phyloP scores from a whole-genome alignment of 2,797 vertebrate species.

The Hapalemur alaotrensis region DNA sequence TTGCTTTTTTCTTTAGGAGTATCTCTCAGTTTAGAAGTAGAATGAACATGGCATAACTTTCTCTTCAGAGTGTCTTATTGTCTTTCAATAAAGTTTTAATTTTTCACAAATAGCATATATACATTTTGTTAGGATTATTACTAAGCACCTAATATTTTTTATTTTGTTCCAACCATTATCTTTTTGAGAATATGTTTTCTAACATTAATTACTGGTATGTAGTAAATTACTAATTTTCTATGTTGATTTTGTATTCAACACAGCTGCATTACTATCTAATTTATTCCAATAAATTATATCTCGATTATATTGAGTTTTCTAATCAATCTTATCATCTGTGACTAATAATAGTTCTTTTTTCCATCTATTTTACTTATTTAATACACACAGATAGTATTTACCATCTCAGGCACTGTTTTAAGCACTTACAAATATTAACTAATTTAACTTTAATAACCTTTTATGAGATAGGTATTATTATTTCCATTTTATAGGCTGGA shows the following conservation, averaged over 20 bases:
- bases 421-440: not conserved
- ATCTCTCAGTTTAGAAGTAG: constrained; percentile 16
- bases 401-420: not conserved
- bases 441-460: not conserved
- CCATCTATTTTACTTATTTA: not conserved
- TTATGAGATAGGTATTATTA: not conserved
- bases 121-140: not conserved
- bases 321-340: not conserved
- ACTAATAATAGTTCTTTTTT: not conserved
- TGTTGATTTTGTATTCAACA: not conserved
- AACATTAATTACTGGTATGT: not conserved
- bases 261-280: not conserved
- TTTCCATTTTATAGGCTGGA: not conserved
- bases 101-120: not conserved
- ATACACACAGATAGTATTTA: not conserved
- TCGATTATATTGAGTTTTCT: not conserved
- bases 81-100: not conserved
- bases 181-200: not conserved
- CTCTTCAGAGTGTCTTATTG: not conserved
- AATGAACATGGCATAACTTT: not conserved
- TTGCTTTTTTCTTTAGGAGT: not conserved
- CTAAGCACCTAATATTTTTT: not conserved
- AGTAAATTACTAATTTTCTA: not conserved
- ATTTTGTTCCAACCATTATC: not conserved
- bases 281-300: not conserved